Percentiles rank a stretch among this genome's conserved stretches.
phyloP scores from a whole-genome alignment of 2,888 invertebrate species.

The Pyralis farinalis region DNA sequence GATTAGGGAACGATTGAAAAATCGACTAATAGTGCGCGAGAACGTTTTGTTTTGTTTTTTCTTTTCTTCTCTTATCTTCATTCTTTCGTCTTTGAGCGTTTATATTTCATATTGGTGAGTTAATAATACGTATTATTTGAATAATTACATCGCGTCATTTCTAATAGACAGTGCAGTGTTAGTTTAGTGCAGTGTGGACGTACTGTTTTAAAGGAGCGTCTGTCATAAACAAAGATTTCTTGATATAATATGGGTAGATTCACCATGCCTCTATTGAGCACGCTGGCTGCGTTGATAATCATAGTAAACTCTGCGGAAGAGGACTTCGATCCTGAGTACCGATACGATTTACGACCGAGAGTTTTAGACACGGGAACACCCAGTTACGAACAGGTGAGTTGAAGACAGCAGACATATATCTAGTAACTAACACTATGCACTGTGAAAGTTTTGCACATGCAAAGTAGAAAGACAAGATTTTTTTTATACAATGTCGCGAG shows the following conservation, averaged over 20 bases:
- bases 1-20: slow-evolving; percentile 25
- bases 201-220: slow-evolving; percentile 21
- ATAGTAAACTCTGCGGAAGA: slow-evolving; percentile 70
- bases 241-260: slow-evolving; percentile 67
- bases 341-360: slow-evolving; percentile 50
- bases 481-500: too few relatives aligned
- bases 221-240: slow-evolving; percentile 23
- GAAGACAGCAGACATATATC: too few relatives aligned
- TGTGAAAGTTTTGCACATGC: too few relatives aligned
- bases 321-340: slow-evolving; percentile 48
- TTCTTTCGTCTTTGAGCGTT: slow-evolving; percentile 27
- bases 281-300: slow-evolving; percentile 71
- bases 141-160: neutral
- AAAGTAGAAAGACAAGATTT: too few relatives aligned
- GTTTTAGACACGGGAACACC: slow-evolving; percentile 42
- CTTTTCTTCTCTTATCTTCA: slow-evolving; percentile 41
- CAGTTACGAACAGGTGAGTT: slow-evolving; percentile 53
- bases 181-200: slow-evolving; percentile 29
- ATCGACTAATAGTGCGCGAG: slow-evolving; percentile 26
- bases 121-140: slow-evolving; percentile 13
- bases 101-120: slow-evolving; percentile 20
- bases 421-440: too few relatives aligned
- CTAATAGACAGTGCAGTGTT: slow-evolving; percentile 22
- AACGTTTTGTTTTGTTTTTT: slow-evolving; percentile 27
- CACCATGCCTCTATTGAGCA: slow-evolving; percentile 68